Percentiles rank a stretch among this genome's conserved stretches.
Conservation (phyloP, 2,797 vertebrate species). For the Silurus lanzhouensis region DNA sequence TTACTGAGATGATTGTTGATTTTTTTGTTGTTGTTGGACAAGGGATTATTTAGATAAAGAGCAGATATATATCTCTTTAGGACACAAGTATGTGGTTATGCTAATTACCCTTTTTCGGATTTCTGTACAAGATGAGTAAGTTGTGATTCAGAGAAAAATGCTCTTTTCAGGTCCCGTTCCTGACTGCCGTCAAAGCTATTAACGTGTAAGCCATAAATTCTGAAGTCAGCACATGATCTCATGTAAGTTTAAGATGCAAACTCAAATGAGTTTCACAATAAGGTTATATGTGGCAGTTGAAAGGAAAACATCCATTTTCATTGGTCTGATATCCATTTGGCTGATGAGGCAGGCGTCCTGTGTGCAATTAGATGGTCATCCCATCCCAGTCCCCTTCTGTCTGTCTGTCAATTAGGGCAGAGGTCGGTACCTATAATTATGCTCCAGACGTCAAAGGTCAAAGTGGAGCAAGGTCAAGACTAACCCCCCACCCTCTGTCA, state of each 20-base stretch:
- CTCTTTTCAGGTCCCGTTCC: not conserved
- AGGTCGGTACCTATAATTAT: conserved; percentile 56
- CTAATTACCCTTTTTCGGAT: conserved; percentile 2
- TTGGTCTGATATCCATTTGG: conserved; percentile 49
- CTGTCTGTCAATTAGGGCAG: conserved; percentile 48
- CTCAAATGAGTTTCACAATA: conserved; percentile 13
- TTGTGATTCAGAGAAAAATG: not conserved
- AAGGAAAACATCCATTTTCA: conserved; percentile 42
- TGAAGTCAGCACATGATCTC: conserved; percentile 20
- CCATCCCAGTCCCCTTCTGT: conserved; percentile 46
- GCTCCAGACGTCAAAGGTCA: conserved; percentile 53
- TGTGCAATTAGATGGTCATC: conserved; percentile 56
- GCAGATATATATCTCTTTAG: not conserved
- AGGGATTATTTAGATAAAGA: not conserved
- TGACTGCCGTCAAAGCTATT: conserved; percentile 1
- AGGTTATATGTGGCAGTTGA: conserved; percentile 31
- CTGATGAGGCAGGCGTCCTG: conserved; percentile 52
- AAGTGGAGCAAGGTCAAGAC: conserved; percentile 53
- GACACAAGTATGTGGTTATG: not conserved
- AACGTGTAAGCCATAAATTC: conserved; percentile 29
- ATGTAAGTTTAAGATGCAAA: conserved; percentile 19
- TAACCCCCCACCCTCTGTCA: conserved; percentile 8
- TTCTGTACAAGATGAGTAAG: not conserved
- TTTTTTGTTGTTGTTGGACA: not conserved
- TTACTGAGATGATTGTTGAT: not conserved